Evolutionary conservation across 2,888 invertebrate species (phyloP), one percentile per base, ranked within the genome.

Genomic region (Drosophila parthenogenetica): DNA sequence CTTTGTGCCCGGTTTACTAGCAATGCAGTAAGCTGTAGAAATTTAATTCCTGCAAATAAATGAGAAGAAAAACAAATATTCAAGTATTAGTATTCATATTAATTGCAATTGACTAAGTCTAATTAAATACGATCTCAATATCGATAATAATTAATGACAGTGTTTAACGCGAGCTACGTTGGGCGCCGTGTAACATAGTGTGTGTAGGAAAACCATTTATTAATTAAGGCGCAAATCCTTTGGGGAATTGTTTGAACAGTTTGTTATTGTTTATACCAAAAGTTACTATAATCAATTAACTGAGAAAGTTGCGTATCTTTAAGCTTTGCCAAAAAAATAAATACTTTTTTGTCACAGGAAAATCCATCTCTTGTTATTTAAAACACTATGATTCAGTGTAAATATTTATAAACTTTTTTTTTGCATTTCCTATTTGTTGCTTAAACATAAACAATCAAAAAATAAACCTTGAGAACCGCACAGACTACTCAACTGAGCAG

Each of bases 11-110:
- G 61, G 72, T 54, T 77, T 77, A 77, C 75, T 77, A 77, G 54
- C 77, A 79, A 73, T 68, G 79, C 84, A 82, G 81, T 88, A 88
- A 80, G 50, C 88, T 72, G 73, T 76, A 69, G 87, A 81, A 81
- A 83, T 87, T 53, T 73, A 70, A 81, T 81, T 86, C 84, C 84
- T 85, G 81, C 16, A 59, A 62, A 61, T 5, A 51, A 11, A 73
- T 19, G 66, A 22, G 13, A 69, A 22, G 13, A 35, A 35, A 13
- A 35, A 35, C 11, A 35, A 11, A 35, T 35, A 46, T 11, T 32
- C 46, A 42, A 17, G 50, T 46, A 59, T 49, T 61, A 53, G 37
- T 25, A 17, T 22, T 37, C 16, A 13, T 19, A 37, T 45, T 14
- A 45, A 32, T 29, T 53, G 11, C 11, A 10, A 11, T 10, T 13